Evolutionary conservation across 2,888 invertebrate genomes (phyloP), one percentile per base, ranked within the genome.

Genomic region (Imbricaverruca yamaguchii): DNA sequence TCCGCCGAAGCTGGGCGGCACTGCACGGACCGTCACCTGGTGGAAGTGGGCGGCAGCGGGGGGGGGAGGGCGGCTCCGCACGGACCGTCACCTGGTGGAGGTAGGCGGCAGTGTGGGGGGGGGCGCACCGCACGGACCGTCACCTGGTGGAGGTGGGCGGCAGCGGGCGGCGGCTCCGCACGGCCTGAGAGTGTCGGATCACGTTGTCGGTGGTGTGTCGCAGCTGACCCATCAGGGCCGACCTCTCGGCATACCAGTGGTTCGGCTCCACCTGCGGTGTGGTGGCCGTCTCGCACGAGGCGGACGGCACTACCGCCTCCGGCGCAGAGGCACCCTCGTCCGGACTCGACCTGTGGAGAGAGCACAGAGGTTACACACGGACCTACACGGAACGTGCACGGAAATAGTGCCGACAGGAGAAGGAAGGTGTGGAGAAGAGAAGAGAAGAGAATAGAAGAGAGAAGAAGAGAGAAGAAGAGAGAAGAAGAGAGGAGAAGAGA

Each of bases 301-400:
- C 18, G 10, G 67, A 10, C 69, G 25, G 13, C 39, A 15, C 69
- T 21, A 39, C 39, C 69, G 74, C 53, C 74, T 74, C 74, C 74
- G 55, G 55, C 13, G 53, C 74, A 53, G 74, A 74, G 53, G 53
- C 74, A 2, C 74, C 55, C 74, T 53, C 39, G 53, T 74, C 74
- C 18, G 74, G 74, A 39, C 74, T 74, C 53, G 74, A 74, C 74
- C 74, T 74, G 74, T 21, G 13, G 25, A n/a, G n/a, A n/a, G n/a
- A n/a, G n/a, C n/a, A n/a, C n/a, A n/a, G n/a, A n/a, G n/a, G n/a
- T n/a, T n/a, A n/a, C n/a, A n/a, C n/a, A n/a, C n/a, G n/a, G n/a
- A n/a, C n/a, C n/a, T n/a, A n/a, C n/a, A n/a, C n/a, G n/a, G n/a
- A n/a, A n/a, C n/a, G n/a, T n/a, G n/a, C n/a, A n/a, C n/a, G n/a